These are phyloP conservation scores for Notechis scutatus DNA, from an alignment of 2,113 vertebrate genomes.

Conservation along the genomic window DNA sequence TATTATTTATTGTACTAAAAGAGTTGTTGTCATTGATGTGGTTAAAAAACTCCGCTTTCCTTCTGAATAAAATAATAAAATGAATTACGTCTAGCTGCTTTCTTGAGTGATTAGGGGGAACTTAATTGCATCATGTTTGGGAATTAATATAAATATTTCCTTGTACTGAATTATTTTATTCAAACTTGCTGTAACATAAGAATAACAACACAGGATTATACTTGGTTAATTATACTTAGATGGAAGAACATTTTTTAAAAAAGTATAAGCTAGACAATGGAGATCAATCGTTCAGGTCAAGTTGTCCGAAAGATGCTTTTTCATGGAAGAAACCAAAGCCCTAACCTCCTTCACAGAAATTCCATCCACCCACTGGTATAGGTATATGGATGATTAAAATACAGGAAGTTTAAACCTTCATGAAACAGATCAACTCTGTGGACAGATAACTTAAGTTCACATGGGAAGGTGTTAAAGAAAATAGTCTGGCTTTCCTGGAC, in stretches of 20 bases:
- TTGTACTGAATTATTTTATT: neutral
- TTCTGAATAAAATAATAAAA: slow-evolving; percentile 6
- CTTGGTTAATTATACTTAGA: neutral
- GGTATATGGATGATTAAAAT: neutral
- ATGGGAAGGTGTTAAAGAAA: neutral
- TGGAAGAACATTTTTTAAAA: neutral
- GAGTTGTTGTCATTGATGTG: neutral
- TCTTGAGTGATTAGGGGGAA: neutral
- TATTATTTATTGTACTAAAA: neutral
- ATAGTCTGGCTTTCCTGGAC: neutral
- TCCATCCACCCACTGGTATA: neutral
- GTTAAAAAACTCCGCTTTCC: neutral
- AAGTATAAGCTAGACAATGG: neutral
- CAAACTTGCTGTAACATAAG: neutral
- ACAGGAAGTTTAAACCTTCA: neutral
- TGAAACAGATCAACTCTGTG: neutral
- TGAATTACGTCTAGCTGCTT: neutral
- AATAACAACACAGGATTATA: neutral
- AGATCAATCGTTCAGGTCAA: neutral
- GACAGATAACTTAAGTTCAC: neutral
- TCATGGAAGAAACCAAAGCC: neutral
- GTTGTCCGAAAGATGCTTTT: neutral
- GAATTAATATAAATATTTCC: neutral
- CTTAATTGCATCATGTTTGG: neutral
- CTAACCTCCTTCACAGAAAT: neutral